Base-by-base conservation (phyloP, 2,113 vertebrate genomes). In the Struthio camelus region DNA sequence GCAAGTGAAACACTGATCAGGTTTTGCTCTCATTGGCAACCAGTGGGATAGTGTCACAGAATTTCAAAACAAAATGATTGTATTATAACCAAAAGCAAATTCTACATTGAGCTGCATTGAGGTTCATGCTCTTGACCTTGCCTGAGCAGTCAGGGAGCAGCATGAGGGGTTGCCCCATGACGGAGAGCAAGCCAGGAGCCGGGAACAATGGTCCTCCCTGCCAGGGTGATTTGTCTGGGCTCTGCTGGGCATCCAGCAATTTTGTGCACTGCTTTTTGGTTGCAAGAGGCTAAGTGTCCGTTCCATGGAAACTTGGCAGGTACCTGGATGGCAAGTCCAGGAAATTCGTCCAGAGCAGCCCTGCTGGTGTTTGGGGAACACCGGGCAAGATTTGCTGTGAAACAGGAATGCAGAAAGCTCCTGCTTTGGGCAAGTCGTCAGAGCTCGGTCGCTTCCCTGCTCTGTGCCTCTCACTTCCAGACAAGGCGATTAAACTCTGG, bases 301-400 rank as follows among this genome's bases (percentile, higher is more conserved):
- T 95, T 92, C 84, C 66, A 11, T 22, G 80, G 92, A 93, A 95
- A 95, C 48, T 92, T 94, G 90, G 92, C 25, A 0, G 22, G 66
- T 48, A 30, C 46, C 1, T 2, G 73, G 44, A 54, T 4, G 0
- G 81, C 53, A 40, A 81, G 46, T 91, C 94, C 67, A 83, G 76
- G 71, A 46, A 94, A 90, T 32, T 64, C n/a, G 64, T 91, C 89
- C 89, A 75, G 87, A 82, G 12, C 38, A 46, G 70, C 10, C 0
- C 50, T 89, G 79, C 42, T 3, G 24, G 27, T 66, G 40, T 59
- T 71, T 30, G 24, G 79, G 75, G 64, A 87, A 85, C 84, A 93
- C 48, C 54, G 80, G 89, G 54, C 46, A 83, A 76, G 67, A 61
- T 78, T 80, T 80, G 86, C 58, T 91, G n/a, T 1, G 3, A 81